Base-by-base conservation (phyloP, 2,888 invertebrate genomes). In the Allacma fusca region DNA sequence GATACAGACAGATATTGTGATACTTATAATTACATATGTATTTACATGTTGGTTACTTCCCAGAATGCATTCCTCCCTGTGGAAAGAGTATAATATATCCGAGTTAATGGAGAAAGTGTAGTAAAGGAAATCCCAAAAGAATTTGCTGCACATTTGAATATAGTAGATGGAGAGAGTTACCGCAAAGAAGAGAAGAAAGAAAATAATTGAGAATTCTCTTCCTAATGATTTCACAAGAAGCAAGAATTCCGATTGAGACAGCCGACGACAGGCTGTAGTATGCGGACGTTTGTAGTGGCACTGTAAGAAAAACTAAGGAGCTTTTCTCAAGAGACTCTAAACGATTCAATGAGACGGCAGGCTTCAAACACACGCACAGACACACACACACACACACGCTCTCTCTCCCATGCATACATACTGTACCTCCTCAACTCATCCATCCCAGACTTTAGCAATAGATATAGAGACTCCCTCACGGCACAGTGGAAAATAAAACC, bases 261-360 rank as follows among this genome's bases (percentile, higher is more conserved):
- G 62, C 23, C 62, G 62, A 62, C 62, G 62, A 62, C 62, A 62
- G 62, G 26, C 23, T 62, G 62, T 12, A 26, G 62, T 12, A 23
- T 62, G 62, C 50, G 50, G n/a, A n/a, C 50, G 50, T 50, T 50
- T 62, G 62, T 62, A 13, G 62, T 62, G 50, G 7, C 50, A 50
- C 16, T 16, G 34, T 19, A 68, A 68, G 68, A 68, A 40, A 71
- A 71, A 57, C 68, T 44, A 76, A 69, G 59, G 59, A 76, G 40
- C 62, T 73, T 40, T 73, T 73, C 62, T 62, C 29, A 28, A 73
- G 65, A 75, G 75, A 59, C 57, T 68, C 69, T 76, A 76, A 76
- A 59, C 69, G 59, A 72, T 57, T 59, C 26, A 72, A 59, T 59
- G 72, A 72, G 72, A 72, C 26, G 50, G 57, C 7, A 44, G 28